Evolutionary conservation across 2,113 vertebrate species (phyloP).

Genomic region (Channa argus): DNA sequence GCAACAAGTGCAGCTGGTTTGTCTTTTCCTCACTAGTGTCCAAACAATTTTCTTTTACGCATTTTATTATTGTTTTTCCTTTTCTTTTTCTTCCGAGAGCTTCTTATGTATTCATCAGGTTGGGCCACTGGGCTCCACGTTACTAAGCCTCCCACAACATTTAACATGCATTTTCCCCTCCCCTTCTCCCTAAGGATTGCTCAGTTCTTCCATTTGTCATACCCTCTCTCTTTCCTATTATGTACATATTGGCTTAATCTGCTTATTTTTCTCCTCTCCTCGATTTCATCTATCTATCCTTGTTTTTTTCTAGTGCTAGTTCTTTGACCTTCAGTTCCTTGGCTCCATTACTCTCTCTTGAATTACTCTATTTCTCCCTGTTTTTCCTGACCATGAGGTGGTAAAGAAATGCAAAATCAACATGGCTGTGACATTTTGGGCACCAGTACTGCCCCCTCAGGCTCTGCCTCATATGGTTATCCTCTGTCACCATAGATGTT

Average conservation of each 20-base stretch:
- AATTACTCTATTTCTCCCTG: constrained; percentile 40
- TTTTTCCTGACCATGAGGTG: constrained; percentile 49
- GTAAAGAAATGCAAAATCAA: constrained; percentile 76
- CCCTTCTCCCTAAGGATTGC: constrained; percentile 58
- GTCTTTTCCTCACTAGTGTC: not conserved
- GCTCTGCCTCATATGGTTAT: constrained; percentile 41
- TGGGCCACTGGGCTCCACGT: constrained; percentile 43
- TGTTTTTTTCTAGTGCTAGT: constrained; percentile 16
- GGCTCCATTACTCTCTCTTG: constrained; percentile 58
- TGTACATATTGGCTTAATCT: constrained; percentile 67
- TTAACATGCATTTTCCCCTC: constrained; percentile 67
- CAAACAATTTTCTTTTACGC: constrained; percentile 3
- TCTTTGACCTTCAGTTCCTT: constrained; percentile 70
- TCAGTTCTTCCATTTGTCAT: constrained; percentile 65
- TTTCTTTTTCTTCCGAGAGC: not conserved
- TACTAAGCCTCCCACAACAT: constrained; percentile 57
- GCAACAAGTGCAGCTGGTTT: not conserved
- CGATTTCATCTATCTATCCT: constrained; percentile 23
- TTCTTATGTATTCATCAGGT: constrained; percentile 66
- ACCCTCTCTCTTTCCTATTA: constrained; percentile 51
- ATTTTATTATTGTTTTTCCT: constrained; percentile 16
- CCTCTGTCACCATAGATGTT: constrained; percentile 51
- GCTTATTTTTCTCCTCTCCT: constrained; percentile 30
- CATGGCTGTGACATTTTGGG: constrained; percentile 73
- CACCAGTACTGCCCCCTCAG: constrained; percentile 9